Conservation (phyloP, 2,888 invertebrate species). For the Trimorus sp. region DNA sequence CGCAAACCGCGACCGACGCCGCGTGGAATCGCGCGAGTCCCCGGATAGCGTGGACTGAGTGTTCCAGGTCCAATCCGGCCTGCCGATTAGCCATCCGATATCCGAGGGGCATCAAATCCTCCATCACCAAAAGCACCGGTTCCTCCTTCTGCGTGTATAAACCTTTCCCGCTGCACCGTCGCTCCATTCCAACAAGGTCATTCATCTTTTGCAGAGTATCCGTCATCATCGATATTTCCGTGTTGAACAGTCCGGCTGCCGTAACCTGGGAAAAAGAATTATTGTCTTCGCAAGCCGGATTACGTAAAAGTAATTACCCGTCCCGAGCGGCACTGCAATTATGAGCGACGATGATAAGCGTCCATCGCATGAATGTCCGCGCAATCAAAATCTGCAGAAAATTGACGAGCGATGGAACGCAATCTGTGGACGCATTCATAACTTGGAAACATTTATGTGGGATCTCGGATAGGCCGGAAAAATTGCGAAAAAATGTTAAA, state of each 20-base stretch:
- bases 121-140: slow-evolving; percentile 81
- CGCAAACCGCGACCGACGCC: slow-evolving; percentile 82
- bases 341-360: neutral
- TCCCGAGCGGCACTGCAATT: neutral
- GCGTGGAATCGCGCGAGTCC: slow-evolving; percentile 84
- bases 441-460: too few species aligned
- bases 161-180: slow-evolving; percentile 74
- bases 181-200: slow-evolving; percentile 63
- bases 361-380: too few species aligned
- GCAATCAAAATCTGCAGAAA: too few species aligned
- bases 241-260: slow-evolving; percentile 69
- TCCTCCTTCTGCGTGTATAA: slow-evolving; percentile 75
- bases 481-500: too few species aligned
- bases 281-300: neutral
- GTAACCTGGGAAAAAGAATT: slow-evolving; percentile 37
- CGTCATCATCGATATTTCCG: slow-evolving; percentile 78
- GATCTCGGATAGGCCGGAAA: too few species aligned
- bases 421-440: too few species aligned
- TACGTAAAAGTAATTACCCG: neutral
- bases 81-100: slow-evolving; percentile 83
- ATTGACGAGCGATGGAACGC: too few species aligned
- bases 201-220: slow-evolving; percentile 76
- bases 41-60: slow-evolving; percentile 82
- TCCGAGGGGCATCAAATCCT: slow-evolving; percentile 83
- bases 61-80: slow-evolving; percentile 83